A percentile compares a stretch with the other conserved stretches of the same genome.
Evolutionary conservation across 2,113 vertebrate species (phyloP).

Genomic region (Mustela nigripes): DNA sequence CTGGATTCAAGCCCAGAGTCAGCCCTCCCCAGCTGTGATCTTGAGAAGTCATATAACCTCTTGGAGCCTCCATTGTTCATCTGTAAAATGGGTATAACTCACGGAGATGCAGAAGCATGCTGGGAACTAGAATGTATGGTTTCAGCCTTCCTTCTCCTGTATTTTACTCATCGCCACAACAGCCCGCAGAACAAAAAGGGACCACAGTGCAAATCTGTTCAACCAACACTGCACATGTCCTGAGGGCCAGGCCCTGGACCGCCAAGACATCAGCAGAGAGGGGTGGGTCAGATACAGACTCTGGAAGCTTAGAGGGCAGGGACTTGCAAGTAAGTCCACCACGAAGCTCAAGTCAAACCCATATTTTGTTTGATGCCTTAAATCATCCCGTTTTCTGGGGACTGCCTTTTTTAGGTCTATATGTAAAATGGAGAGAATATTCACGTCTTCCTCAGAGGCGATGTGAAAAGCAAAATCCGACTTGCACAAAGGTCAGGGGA

Average conservation of each 20-base stretch:
- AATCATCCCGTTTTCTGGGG: background rate
- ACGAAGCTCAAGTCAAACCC: background rate
- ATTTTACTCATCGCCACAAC: background rate
- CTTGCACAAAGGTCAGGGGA: background rate
- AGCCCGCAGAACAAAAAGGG: background rate
- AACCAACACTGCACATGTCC: too few relatives aligned
- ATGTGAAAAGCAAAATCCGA: background rate
- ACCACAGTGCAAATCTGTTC: background rate
- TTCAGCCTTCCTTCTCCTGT: rapidly evolving
- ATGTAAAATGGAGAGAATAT: background rate
- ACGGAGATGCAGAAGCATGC: background rate
- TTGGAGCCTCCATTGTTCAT: background rate
- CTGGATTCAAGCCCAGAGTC: background rate
- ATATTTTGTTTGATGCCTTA: background rate
- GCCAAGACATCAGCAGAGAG: background rate
- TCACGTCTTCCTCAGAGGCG: background rate
- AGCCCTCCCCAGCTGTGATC: background rate
- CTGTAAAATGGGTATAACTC: background rate
- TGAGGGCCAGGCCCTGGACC: background rate
- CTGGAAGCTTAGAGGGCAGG: background rate
- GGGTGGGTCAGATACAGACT: background rate
- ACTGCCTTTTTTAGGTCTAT: background rate
- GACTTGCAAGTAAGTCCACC: background rate
- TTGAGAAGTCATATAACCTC: background rate
- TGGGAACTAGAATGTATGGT: background rate